phyloP scores from a whole-genome alignment of 2,113 vertebrate species.

The Oncorhynchus tshawytscha region DNA sequence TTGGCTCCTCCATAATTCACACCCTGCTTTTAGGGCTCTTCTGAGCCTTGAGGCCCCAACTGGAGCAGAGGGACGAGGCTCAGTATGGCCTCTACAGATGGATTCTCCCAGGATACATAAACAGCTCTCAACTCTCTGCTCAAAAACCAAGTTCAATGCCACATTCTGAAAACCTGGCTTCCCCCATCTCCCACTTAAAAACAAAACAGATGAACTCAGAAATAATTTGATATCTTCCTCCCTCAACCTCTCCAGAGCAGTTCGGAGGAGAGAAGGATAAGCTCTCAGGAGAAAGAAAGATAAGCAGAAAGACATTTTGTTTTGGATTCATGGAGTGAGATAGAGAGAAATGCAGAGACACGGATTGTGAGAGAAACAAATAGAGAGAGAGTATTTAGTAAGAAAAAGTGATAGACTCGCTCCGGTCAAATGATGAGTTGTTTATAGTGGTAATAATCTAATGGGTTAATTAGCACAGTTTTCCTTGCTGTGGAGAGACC shows the following conservation, averaged over 20 bases:
- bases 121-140: background rate
- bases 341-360: background rate
- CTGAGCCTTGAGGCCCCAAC: conserved; percentile 15
- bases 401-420: too few species aligned
- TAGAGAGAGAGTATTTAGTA: background rate
- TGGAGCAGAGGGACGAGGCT: background rate
- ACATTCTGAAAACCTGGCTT: background rate
- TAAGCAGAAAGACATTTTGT: background rate
- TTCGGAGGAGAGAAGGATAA: background rate
- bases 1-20: too few species aligned
- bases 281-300: background rate
- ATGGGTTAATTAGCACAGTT: background rate
- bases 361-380: background rate
- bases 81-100: background rate
- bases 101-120: background rate
- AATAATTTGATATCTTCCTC: background rate
- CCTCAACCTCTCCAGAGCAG: background rate
- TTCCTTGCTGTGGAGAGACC: background rate
- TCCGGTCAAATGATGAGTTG: too few species aligned
- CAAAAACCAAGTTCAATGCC: background rate
- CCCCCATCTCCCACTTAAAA: background rate
- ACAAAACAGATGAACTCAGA: background rate
- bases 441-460: too few species aligned
- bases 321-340: background rate
- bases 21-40: conserved; percentile 10